Base-by-base conservation (phyloP, 2,888 invertebrate genomes). In the Trichogramma evanescens region DNA sequence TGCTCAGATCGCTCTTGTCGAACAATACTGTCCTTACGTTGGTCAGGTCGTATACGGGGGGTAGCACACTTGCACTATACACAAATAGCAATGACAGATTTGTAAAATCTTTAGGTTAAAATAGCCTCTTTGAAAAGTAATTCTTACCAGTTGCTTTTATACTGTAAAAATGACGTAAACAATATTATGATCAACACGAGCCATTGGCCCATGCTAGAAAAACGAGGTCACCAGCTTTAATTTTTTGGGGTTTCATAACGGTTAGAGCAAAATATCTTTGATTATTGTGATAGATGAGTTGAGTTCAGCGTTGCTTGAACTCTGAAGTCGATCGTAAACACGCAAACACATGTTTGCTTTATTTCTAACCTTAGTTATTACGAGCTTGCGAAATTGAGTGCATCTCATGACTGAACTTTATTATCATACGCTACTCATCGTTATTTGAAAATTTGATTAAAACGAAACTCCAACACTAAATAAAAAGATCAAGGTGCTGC, bases 11-110 rank as follows among this genome's bases (percentile, higher is more conserved):
- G 59, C 66, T 68, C 66, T 63, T 69, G 49, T 75, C 73, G 56
- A 75, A 75, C 26, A 75, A 63, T 3, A 74, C 72, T n/a, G 73
- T 74, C n/a, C 75, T 76, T 39, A 72, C 66, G 58, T 72, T 73
- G 46, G 67, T 68, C 54, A 66, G 66, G 26, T 53, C 5, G n/a
- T 26, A 44, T 10, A 26, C 26, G 26, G 26, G 26, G 26, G 26
- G 26, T 26, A 50, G 42, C 6, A 13, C 8, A 41, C 46, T 54
- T 55, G 40, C 50, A 43, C 38, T n/a, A 45, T 3, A 45, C 45
- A 9, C 2, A 45, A 2, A 45, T 2, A 45, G 8, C n/a, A 45
- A 9, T 45, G 8, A 9, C 26, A 26, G n/a, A n/a, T 8, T 45
- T 45, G n/a, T 45, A 45, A 45, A 45, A 45, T 45, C 9, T 9